Evolutionary conservation across 2,113 vertebrate genomes (phyloP).

Genomic region (Cyprinus carpio): DNA sequence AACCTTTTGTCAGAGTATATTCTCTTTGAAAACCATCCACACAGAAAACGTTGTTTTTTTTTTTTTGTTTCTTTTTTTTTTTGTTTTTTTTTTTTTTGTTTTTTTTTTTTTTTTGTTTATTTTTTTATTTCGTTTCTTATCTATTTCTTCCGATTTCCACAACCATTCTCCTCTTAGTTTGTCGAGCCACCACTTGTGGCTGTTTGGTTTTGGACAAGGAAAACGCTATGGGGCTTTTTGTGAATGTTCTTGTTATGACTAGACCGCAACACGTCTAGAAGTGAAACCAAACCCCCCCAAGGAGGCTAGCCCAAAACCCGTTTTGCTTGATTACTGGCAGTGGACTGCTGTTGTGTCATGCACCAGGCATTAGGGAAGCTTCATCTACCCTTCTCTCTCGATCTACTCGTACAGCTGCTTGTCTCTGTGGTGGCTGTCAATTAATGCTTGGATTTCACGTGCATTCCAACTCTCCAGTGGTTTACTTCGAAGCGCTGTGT

Average conservation of each 20-base stretch:
- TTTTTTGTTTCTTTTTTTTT: too few species aligned
- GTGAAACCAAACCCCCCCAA: not conserved
- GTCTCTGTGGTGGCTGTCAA: not conserved
- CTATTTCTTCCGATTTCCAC: too few species aligned
- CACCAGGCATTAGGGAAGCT: too few species aligned
- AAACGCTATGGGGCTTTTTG: too few species aligned
- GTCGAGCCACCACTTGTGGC: too few species aligned
- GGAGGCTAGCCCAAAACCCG: not conserved
- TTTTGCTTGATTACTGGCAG: too few species aligned
- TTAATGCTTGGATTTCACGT: not conserved
- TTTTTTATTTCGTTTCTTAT: too few species aligned
- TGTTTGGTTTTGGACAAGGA: not conserved
- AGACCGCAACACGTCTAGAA: too few species aligned
- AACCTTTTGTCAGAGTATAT: not conserved
- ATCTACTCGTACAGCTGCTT: slow-evolving; percentile 3
- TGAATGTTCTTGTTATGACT: too few species aligned
- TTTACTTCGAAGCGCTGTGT: not conserved
- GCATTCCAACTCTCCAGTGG: not conserved
- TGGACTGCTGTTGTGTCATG: not conserved
- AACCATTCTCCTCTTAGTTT: too few species aligned
- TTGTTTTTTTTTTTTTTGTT: slow-evolving; percentile 16
- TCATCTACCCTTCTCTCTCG: too few species aligned
- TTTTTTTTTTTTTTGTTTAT: too few species aligned
- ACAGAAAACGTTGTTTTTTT: not conserved
- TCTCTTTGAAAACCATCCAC: not conserved